phyloP scores from a whole-genome alignment of 2,888 invertebrate species.

The Patella caerulea region DNA sequence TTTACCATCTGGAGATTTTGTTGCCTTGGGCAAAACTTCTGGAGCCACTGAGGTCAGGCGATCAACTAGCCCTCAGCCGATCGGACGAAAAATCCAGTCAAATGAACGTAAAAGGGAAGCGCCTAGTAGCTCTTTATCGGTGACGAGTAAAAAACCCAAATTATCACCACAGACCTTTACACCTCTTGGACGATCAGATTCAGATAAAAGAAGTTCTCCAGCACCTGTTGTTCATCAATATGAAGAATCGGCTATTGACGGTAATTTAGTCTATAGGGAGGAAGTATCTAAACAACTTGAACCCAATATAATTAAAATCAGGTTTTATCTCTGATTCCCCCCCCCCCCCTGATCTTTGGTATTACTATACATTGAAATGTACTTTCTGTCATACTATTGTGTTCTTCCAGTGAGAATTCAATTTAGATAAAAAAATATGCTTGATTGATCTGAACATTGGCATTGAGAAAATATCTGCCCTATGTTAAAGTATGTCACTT shows the following conservation, averaged over 20 bases:
- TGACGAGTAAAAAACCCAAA: constrained; percentile 70
- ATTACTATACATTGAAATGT: too few species aligned
- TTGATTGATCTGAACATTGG: too few species aligned
- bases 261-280: constrained; percentile 42
- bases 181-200: constrained; percentile 55
- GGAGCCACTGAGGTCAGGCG: constrained; percentile 35
- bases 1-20: constrained; percentile 69
- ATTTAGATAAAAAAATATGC: too few species aligned
- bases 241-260: constrained; percentile 80
- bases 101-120: constrained; percentile 82
- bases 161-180: constrained; percentile 61
- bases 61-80: constrained; percentile 36
- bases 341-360: not conserved
- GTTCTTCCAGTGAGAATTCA: too few species aligned
- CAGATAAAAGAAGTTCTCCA: constrained; percentile 59
- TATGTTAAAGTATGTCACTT: too few species aligned
- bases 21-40: constrained; percentile 67
- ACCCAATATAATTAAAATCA: not conserved
- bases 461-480: too few species aligned
- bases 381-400: not conserved
- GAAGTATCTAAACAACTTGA: not conserved
- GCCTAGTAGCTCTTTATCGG: constrained; percentile 47
- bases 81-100: constrained; percentile 34
- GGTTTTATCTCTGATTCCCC: not conserved
- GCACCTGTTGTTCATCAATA: constrained; percentile 47